A percentile compares a stretch with the other conserved stretches of the same genome.
phyloP scores from a whole-genome alignment of 1,140 invertebrate genomes.

The Cyphomyrmex costatus region DNA sequence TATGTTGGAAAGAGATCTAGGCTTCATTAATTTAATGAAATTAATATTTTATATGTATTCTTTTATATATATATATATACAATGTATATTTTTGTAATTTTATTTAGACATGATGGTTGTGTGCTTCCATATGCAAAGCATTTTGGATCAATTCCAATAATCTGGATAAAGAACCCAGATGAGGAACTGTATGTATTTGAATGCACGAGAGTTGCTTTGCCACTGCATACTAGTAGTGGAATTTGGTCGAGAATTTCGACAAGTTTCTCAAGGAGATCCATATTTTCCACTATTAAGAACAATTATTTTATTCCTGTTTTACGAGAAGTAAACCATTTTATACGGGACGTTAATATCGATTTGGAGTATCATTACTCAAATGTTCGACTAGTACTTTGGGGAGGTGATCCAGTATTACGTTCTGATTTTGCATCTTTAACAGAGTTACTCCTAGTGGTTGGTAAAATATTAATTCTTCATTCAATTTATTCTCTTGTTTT shows the following conservation, averaged over 20 bases:
- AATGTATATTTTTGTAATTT: background rate
- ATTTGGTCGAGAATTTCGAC: constrained; percentile 79
- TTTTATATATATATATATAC: background rate
- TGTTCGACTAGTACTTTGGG: constrained; percentile 83
- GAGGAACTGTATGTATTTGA: constrained; percentile 83
- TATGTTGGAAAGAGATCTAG: background rate
- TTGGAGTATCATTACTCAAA: constrained; percentile 81
- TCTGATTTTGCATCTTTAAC: constrained; percentile 81
- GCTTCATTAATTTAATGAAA: background rate
- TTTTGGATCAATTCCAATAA: constrained; percentile 82
- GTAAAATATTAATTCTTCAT: constrained; percentile 6
- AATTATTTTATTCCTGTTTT: constrained; percentile 79
- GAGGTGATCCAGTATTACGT: constrained; percentile 81
- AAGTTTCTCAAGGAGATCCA: constrained; percentile 76
- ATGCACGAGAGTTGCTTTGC: constrained; percentile 81
- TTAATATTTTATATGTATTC: background rate
- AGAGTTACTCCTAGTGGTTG: constrained; percentile 80
- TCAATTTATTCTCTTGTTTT: background rate
- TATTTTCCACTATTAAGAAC: constrained; percentile 73
- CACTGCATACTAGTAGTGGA: constrained; percentile 77
- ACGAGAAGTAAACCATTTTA: constrained; percentile 70
- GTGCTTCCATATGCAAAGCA: constrained; percentile 81
- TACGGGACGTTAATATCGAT: constrained; percentile 71
- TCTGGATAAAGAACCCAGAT: constrained; percentile 81
- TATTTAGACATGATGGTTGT: constrained; percentile 84